Percentiles rank a stretch among this genome's conserved stretches.
phyloP scores from a whole-genome alignment of 2,888 invertebrate genomes.

The Tanytarsus gracilentus region DNA sequence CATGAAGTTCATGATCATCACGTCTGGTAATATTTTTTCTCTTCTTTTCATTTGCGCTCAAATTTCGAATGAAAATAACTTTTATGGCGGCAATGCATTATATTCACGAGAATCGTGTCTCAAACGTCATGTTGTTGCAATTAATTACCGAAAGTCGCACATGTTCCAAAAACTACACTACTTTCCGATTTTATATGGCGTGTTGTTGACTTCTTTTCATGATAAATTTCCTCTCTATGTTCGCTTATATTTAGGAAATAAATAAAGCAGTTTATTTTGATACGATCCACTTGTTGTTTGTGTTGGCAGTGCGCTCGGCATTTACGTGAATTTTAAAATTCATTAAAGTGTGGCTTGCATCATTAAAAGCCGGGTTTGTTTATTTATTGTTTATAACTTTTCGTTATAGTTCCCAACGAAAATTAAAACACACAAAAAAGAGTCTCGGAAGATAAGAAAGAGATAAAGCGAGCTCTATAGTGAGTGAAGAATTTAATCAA shows the following conservation, averaged over 20 bases:
- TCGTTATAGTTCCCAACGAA: no score
- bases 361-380: background rate
- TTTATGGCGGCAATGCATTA: background rate
- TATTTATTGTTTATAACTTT: conserved; percentile 1
- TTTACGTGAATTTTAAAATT: conserved; percentile 1
- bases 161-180: background rate
- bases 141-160: background rate
- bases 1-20: no score
- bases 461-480: background rate
- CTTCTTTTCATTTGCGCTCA: background rate
- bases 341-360: background rate
- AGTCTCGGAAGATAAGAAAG: background rate
- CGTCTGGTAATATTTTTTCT: no score
- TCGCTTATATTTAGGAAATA: no score
- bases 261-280: conserved; percentile 11
- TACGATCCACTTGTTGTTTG: conserved; percentile 7
- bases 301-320: background rate
- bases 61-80: background rate
- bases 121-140: conserved; percentile 4
- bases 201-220: background rate
- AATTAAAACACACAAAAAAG: no score
- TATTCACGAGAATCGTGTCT: conserved; percentile 7
- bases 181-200: background rate
- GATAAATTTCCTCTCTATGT: background rate
- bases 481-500: no score